Evolutionary conservation across 1,140 invertebrate species (phyloP), one percentile per base, ranked within the genome.

Genomic region (Pinna nobilis): DNA sequence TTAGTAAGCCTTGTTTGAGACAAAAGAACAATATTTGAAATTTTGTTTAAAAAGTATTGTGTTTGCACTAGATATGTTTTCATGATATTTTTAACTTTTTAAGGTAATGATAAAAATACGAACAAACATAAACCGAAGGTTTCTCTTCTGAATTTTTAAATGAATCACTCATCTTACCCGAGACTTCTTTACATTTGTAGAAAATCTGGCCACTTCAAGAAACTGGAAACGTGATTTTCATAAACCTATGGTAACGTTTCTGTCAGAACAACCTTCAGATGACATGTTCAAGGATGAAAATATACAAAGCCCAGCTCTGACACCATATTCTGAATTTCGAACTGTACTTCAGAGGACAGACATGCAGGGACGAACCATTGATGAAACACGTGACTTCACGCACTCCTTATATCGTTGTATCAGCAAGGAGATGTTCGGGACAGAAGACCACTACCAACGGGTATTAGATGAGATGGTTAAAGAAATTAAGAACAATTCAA

Each of bases 341-440:
- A n/a, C 30, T 51, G 30, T 66, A 23, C 50, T 32, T 15, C 44
- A 63, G 30, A 32, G 68, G 28, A 15, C 15, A 4, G 68, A 63
- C 47, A 61, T 70, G 68, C 2, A 39, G 18, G 32, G 30, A 18
- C 39, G 68, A 0, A 33, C 50, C 20, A 33, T 70, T 37, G 68
- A 70, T 20, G 15, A n/a, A 23, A 23, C 53, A 15, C 25, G 11
- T 35, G 35, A 61, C 37, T 53, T 61, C 39, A 50, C 57, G 5
- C 32, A 70, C 63, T 61, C 68, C 32, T 59, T 70, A n/a, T 70
- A 70, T 63, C 50, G 68, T 1, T 70, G 68, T 18, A 33, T 70
- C 41, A 70, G 68, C 44, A 70, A 70, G 28, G 68, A 70, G 33
- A 35, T 70, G 28, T 70, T 70, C 32, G 68, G 68, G 25, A 51